Evolutionary conservation across 2,797 vertebrate genomes (phyloP).

Genomic region (Phrynocephalus vlangalii): DNA sequence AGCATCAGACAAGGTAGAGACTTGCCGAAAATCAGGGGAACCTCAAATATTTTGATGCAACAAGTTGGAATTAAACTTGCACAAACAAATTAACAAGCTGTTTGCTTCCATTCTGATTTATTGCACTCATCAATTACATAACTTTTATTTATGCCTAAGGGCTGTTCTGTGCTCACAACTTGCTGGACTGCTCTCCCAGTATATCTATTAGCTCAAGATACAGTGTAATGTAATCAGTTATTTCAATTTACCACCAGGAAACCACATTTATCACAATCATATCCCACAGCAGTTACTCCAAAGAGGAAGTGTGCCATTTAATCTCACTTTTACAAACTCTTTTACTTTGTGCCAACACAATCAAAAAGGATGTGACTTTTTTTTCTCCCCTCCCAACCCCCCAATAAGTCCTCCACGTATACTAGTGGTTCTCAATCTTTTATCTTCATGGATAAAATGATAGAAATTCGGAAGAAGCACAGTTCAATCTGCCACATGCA

Average conservation of each 20-base stretch:
- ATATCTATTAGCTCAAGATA: slow-evolving; percentile 75
- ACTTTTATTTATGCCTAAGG: slow-evolving; percentile 75
- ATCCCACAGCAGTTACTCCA: slow-evolving; percentile 61
- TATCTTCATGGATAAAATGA: slow-evolving; percentile 15
- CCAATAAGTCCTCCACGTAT: slow-evolving; percentile 40
- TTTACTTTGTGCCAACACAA: slow-evolving; percentile 56
- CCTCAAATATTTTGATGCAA: slow-evolving; percentile 50
- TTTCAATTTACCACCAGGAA: slow-evolving; percentile 79
- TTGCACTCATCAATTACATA: slow-evolving; percentile 76
- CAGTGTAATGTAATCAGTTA: slow-evolving; percentile 77
- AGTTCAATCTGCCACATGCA: slow-evolving; percentile 1
- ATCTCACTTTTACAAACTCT: slow-evolving; percentile 53
- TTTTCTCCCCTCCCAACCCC: slow-evolving; percentile 11
- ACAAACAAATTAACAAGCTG: slow-evolving; percentile 66
- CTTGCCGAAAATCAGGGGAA: slow-evolving; percentile 33
- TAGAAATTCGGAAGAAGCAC: slow-evolving; percentile 13
- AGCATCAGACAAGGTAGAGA: slow-evolving; percentile 14
- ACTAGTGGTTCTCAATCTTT: slow-evolving; percentile 20
- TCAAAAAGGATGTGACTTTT: slow-evolving; percentile 42
- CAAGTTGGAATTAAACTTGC: slow-evolving; percentile 63
- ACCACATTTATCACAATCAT: slow-evolving; percentile 67
- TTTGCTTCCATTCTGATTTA: slow-evolving; percentile 71
- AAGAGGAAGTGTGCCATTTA: slow-evolving; percentile 46
- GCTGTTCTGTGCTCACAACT: slow-evolving; percentile 66
- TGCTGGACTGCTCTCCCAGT: slow-evolving; percentile 65